Evolutionary conservation across 1,140 invertebrate genomes (phyloP), one percentile per base, ranked within the genome.

Genomic region (Drosophila ambigua): DNA sequence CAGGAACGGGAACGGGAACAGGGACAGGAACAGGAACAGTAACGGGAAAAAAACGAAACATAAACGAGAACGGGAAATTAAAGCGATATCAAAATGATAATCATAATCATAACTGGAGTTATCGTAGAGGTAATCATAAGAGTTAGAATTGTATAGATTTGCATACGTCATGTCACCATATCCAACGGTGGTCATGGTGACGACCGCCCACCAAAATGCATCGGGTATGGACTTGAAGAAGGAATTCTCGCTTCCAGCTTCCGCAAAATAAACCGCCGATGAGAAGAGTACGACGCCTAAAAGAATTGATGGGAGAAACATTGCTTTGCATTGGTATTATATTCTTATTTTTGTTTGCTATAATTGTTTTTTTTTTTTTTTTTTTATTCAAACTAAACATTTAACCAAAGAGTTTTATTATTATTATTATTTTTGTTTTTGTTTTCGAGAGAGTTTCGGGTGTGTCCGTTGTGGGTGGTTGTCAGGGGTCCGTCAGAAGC

Each of bases 121-220:
- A 84, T 83, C 77, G 82, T 83, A 68, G 84, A 67, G 68, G 68
- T 72, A 72, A 72, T 72, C 55, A 77, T 79, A 79, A 78, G 75
- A 83, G 50, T 89, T 84, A 79, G 75, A 88, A 88, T 90, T 87
- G 82, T 88, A 87, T 88, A 87, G 83, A 87, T 87, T 90, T 95
- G 95, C 96, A 96, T 97, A 97, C 96, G 97, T 98, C 98, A 99
- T 99, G 94, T 99, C 99, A 94, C 99, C 99, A 95, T 99, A 99
- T 94, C 98, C 98, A 93, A 99, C 98, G 93, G 98, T 99, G 93
- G 98, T 97, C 98, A 99, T 99, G 93, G 98, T 99, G 93, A 99
- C 98, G 92, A 99, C 98, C 92, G 97, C 97, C 98, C 98, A 99
- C 98, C 98, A 99, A 95, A 99, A 99, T 92, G 98, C 97, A 94